Evolutionary conservation across 2,797 vertebrate genomes (phyloP), one percentile per base, ranked within the genome.

Genomic region (Glyptemys insculpta): DNA sequence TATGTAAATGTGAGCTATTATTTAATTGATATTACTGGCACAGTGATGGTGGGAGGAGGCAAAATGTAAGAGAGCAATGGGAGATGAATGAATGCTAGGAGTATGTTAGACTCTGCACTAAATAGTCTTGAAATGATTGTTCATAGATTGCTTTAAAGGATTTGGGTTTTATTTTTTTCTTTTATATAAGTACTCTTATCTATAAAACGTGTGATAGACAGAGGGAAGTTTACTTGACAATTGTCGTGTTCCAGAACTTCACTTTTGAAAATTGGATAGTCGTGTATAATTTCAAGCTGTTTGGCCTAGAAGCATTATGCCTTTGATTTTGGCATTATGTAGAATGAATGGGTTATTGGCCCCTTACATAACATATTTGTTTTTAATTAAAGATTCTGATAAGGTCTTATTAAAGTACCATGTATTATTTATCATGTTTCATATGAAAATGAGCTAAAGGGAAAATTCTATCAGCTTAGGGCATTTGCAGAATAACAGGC

Each of bases 321-420:
- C 85, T 82, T 93, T 91, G 93, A 65, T 86, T 93, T 76, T 92
- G 94, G 92, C 94, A 95, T 94, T 53, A 93, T 89, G 53, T 91
- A 89, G 92, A 94, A 86, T 5, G 86, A 95, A 97, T 87, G 86
- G 79, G 92, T 98, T 97, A 97, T 97, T 96, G 95, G 96, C 62
- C 94, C 97, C 93, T 97, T 98, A 96, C 84, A 84, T 97, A 96
- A 97, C n/a, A 0, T 97, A 96, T 98, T 98, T 98, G 98, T 97
- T 98, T 98, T 98, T 98, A 97, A 98, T 98, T 98, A 98, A 97
- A 96, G 95, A 97, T 98, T 97, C 93, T 97, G 97, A 98, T 98
- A 98, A 92, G 90, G 96, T 98, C 97, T 98, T 97, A 98, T 97
- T 98, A 97, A 97, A 97, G 93, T 88, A 81, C 81, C 78, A 97